Percentiles rank a stretch among this genome's conserved stretches.
These are phyloP conservation scores for Agrenia bidenticulata DNA, from an alignment of 2,888 invertebrate species.

Conservation along the genomic window DNA sequence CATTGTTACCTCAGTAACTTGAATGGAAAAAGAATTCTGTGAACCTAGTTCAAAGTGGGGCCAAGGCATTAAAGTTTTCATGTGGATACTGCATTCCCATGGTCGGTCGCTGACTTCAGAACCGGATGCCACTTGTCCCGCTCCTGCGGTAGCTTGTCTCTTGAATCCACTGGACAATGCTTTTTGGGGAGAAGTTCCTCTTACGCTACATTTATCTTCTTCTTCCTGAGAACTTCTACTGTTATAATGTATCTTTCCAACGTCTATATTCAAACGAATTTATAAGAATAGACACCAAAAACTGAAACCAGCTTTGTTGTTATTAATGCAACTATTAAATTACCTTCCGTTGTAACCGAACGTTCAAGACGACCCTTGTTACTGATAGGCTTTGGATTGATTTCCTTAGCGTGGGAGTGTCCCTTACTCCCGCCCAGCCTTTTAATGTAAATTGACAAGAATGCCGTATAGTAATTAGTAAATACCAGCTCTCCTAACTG, in stretches of 20 bases:
- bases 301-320: too few species aligned
- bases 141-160: neutral
- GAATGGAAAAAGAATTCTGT: conserved; percentile 55
- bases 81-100: conserved; percentile 54
- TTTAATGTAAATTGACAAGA: conserved; percentile 54
- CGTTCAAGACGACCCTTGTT: neutral
- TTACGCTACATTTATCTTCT: neutral
- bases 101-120: conserved; percentile 36
- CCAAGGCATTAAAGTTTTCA: conserved; percentile 54
- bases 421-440: neutral
- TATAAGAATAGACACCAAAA: too few species aligned
- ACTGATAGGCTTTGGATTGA: neutral
- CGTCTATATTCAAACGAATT: too few species aligned
- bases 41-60: conserved; percentile 56
- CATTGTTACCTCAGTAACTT: conserved; percentile 54
- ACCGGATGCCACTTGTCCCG: neutral
- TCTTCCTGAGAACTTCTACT: neutral
- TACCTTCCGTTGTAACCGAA: neutral
- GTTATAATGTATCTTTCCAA: too few species aligned
- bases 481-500: conserved; percentile 55
- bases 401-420: neutral
- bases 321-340: too few species aligned
- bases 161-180: neutral
- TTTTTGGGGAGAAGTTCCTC: neutral
- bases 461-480: conserved; percentile 56